Conservation (phyloP, 2,888 invertebrate genomes). For the Melanchra persicariae region DNA sequence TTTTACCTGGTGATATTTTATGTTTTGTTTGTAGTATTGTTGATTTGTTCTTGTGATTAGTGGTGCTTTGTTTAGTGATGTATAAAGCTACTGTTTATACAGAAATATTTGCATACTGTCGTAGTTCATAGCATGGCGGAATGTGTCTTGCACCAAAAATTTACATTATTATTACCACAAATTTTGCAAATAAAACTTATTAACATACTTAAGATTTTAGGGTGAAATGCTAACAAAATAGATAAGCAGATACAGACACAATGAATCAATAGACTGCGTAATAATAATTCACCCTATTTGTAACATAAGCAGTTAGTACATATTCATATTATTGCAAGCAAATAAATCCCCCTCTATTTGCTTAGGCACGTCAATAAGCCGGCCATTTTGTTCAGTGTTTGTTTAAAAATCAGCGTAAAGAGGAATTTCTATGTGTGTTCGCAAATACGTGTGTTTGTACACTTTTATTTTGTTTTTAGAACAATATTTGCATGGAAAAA, state of each 20-base stretch:
- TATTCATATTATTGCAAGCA: constrained; percentile 70
- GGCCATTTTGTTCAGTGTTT: constrained; percentile 72
- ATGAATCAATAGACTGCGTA: constrained; percentile 12
- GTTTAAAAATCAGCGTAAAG: constrained; percentile 78
- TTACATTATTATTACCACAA: too few relatives aligned
- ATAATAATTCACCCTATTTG: constrained; percentile 58
- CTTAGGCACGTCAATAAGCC: constrained; percentile 76
- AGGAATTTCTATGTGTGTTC: constrained; percentile 64
- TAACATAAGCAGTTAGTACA: constrained; percentile 67
- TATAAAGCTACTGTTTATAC: too few relatives aligned
- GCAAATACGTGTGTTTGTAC: constrained; percentile 66
- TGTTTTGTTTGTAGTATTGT: too few relatives aligned
- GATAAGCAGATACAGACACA: too few relatives aligned
- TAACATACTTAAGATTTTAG: not conserved
- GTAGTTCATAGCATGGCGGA: too few relatives aligned
- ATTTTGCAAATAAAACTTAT: too few relatives aligned
- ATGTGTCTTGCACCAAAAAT: too few relatives aligned
- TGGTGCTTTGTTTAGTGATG: too few relatives aligned
- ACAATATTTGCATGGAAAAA: constrained; percentile 49
- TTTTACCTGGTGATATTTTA: too few relatives aligned
- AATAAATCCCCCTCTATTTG: constrained; percentile 82
- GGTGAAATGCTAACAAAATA: not conserved
- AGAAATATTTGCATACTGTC: too few relatives aligned
- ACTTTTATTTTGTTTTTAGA: constrained; percentile 62
- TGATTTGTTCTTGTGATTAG: too few relatives aligned